A percentile compares a stretch with the other conserved stretches of the same genome.
Conservation (phyloP, 2,797 vertebrate genomes). For the Mus spretus region DNA sequence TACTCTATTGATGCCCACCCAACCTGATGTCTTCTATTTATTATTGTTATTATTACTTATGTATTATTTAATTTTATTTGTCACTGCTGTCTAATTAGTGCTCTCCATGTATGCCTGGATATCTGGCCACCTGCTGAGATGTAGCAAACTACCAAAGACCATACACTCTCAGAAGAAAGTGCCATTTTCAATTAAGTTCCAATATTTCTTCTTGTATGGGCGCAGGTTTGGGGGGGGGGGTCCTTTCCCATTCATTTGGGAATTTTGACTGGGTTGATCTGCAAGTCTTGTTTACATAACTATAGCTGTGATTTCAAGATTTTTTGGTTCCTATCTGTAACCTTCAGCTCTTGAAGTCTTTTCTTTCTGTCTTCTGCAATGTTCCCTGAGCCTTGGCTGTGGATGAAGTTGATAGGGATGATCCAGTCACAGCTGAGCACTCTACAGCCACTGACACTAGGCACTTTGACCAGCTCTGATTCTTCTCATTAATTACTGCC, state of each 20-base stretch:
- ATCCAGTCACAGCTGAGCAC: background rate
- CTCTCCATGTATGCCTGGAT: background rate
- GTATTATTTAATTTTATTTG: no score
- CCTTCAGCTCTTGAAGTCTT: background rate
- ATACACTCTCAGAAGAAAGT: background rate
- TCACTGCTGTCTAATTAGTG: background rate
- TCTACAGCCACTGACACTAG: background rate
- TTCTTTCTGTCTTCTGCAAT: background rate
- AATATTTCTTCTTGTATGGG: background rate
- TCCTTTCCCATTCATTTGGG: background rate
- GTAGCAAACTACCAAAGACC: background rate
- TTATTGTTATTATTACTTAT: no score
- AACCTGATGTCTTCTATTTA: no score
- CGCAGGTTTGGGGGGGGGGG: accelerated
- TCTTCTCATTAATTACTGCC: background rate
- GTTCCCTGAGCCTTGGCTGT: background rate
- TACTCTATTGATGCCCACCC: background rate
- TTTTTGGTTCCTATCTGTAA: background rate
- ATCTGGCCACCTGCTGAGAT: background rate
- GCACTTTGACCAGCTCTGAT: background rate
- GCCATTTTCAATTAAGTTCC: background rate
- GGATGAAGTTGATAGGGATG: background rate
- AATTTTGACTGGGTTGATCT: background rate
- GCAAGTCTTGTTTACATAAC: background rate
- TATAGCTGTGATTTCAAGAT: background rate